phyloP scores from a whole-genome alignment of 2,888 invertebrate species.

The Plebejus melissa region DNA sequence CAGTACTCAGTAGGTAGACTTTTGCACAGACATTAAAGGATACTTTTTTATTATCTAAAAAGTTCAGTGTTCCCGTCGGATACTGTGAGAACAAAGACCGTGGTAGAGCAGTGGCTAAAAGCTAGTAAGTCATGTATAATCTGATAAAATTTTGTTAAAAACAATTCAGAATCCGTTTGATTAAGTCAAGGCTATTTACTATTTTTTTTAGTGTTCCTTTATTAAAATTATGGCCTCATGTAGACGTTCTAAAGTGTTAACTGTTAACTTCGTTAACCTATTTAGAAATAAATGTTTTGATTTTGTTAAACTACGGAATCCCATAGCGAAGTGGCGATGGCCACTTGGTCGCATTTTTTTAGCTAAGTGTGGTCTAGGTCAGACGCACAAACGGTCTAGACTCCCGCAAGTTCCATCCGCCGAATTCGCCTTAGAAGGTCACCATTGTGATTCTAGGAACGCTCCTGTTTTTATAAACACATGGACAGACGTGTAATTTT shows the following conservation, averaged over 20 bases:
- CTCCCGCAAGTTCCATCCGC: constrained; percentile 37
- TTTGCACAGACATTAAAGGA: too few species aligned
- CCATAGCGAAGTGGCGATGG: neutral
- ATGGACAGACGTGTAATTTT: constrained; percentile 59
- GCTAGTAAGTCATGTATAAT: neutral
- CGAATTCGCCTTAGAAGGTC: constrained; percentile 53
- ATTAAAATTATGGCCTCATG: too few species aligned
- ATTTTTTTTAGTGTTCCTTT: too few species aligned
- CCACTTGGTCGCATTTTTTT: constrained; percentile 6
- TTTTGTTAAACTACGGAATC: neutral
- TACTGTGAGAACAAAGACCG: neutral
- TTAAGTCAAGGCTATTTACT: too few species aligned
- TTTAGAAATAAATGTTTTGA: too few species aligned
- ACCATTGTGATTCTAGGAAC: constrained; percentile 59
- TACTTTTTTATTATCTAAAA: too few species aligned
- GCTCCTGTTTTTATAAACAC: constrained; percentile 51
- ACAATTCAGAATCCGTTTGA: too few species aligned
- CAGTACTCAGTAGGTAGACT: too few species aligned
- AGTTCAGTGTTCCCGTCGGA: too few species aligned
- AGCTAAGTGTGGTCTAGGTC: constrained; percentile 2
- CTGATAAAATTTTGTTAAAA: neutral
- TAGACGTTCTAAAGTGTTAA: too few species aligned
- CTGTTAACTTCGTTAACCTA: too few species aligned
- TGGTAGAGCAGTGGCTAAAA: neutral
- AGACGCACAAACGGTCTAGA: neutral